Percentiles rank a stretch among this genome's conserved stretches.
phyloP scores from a whole-genome alignment of 2,888 invertebrate species.

The Homarus gammarus region DNA sequence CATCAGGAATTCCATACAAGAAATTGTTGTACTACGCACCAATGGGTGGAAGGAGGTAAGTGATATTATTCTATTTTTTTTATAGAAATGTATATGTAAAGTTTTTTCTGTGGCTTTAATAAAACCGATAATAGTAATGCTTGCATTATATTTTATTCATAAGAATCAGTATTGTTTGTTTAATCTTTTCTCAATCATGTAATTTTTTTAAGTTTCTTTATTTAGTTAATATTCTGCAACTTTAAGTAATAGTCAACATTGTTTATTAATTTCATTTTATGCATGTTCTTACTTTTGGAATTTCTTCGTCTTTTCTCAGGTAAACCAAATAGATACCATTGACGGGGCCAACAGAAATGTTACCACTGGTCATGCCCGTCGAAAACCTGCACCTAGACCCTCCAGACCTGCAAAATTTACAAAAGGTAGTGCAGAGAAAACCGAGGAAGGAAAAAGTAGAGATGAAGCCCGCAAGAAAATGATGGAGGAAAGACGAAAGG shows the following conservation, averaged over 20 bases:
- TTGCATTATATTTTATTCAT: too few species aligned
- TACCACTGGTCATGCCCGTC: slow-evolving; percentile 37
- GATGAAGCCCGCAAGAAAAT: slow-evolving; percentile 71
- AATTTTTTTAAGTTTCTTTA: too few species aligned
- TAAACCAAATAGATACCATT: slow-evolving; percentile 10
- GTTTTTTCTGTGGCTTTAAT: neutral
- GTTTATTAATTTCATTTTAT: too few species aligned
- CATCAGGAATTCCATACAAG: slow-evolving; percentile 87
- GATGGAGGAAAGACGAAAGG: slow-evolving; percentile 71
- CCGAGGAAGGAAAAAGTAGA: slow-evolving; percentile 65
- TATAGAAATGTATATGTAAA: neutral
- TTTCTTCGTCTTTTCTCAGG: too few species aligned
- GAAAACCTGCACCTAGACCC: slow-evolving; percentile 53
- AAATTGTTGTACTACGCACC: slow-evolving; percentile 79
- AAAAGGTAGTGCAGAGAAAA: slow-evolving; percentile 12
- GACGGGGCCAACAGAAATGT: slow-evolving; percentile 28
- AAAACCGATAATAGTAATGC: too few species aligned
- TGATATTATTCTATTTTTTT: neutral
- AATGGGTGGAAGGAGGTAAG: slow-evolving; percentile 79
- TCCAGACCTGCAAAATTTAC: slow-evolving; percentile 50
- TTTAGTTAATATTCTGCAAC: too few species aligned
- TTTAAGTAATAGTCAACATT: too few species aligned
- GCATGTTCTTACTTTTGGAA: neutral
- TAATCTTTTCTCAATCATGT: too few species aligned
- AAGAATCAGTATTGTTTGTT: too few species aligned